Evolutionary conservation across 2,113 vertebrate species (phyloP).

Genomic region (Coregonus clupeaformis): DNA sequence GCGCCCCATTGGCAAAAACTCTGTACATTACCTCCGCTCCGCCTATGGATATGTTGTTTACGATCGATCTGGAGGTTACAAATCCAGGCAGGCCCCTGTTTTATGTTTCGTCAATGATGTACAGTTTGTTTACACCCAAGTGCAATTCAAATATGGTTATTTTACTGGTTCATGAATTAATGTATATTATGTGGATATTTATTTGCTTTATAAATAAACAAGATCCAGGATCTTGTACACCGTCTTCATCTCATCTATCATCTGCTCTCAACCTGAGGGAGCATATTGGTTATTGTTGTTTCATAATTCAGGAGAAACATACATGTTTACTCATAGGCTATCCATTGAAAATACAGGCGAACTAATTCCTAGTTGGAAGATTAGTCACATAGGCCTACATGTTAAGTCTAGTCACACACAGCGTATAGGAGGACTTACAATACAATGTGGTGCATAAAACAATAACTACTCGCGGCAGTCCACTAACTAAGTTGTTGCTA

Average conservation of each 20-base stretch:
- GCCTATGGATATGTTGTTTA: slow-evolving; percentile 71
- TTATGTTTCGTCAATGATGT: slow-evolving; percentile 78
- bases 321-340: too few species aligned
- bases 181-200: slow-evolving; percentile 37
- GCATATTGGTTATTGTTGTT: too few species aligned
- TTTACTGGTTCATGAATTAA: slow-evolving; percentile 70
- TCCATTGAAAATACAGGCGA: too few species aligned
- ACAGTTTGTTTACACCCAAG: slow-evolving; percentile 85
- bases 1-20: slow-evolving; percentile 25
- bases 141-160: slow-evolving; percentile 84
- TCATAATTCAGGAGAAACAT: too few species aligned
- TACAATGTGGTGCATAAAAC: background rate
- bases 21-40: slow-evolving; percentile 59
- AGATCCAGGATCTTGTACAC: slow-evolving; percentile 65
- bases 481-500: slow-evolving; percentile 3
- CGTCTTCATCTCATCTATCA: background rate
- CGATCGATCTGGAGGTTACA: slow-evolving; percentile 17
- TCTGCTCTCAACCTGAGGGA: too few species aligned
- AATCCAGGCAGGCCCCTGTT: slow-evolving; percentile 59
- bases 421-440: too few species aligned
- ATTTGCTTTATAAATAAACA: slow-evolving; percentile 82
- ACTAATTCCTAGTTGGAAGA: too few species aligned
- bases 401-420: too few species aligned
- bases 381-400: too few species aligned
- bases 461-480: background rate